phyloP scores from a whole-genome alignment of 2,797 vertebrate genomes.

The Agapornis canus region DNA sequence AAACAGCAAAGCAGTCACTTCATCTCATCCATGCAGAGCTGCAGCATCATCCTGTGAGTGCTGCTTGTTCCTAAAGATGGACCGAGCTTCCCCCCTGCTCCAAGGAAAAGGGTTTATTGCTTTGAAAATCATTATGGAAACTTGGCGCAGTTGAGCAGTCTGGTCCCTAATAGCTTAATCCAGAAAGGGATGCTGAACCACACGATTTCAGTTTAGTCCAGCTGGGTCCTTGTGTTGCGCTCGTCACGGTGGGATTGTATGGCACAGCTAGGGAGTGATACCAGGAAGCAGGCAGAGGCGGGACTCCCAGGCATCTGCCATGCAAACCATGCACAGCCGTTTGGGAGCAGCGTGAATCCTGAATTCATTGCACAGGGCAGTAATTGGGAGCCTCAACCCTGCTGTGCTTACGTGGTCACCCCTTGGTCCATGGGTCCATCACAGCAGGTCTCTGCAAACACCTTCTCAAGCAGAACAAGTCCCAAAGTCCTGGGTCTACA shows the following conservation, averaged over 20 bases:
- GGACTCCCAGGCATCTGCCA: background rate
- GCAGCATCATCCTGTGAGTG: accelerated
- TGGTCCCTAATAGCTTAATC: background rate
- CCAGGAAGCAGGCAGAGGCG: accelerated
- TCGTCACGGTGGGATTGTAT: background rate
- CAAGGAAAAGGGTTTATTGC: background rate
- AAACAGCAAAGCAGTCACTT: background rate
- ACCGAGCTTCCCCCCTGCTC: accelerated
- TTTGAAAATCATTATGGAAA: background rate
- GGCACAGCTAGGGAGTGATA: background rate
- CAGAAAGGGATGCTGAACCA: background rate
- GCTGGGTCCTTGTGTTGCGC: slow-evolving; percentile 7
- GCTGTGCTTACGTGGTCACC: background rate
- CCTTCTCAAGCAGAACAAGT: background rate
- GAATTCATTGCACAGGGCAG: background rate
- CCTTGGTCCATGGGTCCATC: accelerated
- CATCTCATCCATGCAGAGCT: accelerated
- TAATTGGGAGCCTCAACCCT: background rate
- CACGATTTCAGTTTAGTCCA: background rate
- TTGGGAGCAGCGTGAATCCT: background rate
- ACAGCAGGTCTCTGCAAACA: background rate
- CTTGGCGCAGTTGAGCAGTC: background rate
- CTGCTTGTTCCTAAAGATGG: background rate
- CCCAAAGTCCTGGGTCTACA: accelerated
- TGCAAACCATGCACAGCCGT: background rate